A percentile compares a stretch with the other conserved stretches of the same genome.
Conservation (phyloP, 2,888 invertebrate genomes). For the Hypomecis punctinalis region DNA sequence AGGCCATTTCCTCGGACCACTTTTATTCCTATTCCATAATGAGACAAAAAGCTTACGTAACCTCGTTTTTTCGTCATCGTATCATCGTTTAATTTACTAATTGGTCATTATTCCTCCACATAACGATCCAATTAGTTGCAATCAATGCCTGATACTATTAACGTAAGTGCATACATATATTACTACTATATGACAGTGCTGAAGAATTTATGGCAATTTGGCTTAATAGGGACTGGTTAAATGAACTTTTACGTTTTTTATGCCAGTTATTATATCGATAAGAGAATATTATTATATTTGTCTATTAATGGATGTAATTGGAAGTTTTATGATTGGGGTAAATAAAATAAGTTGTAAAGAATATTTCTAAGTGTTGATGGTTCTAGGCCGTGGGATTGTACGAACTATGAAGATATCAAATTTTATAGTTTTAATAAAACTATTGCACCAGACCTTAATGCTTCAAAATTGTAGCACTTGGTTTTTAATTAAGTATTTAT, state of each 20-base stretch:
- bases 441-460: background rate
- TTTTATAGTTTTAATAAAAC: background rate
- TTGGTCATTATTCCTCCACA: conserved; percentile 76
- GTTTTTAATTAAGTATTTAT: no score
- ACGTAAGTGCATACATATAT: conserved; percentile 65
- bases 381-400: conserved; percentile 33
- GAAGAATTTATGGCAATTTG: conserved; percentile 60
- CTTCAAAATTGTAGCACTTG: no score
- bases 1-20: conserved; percentile 41
- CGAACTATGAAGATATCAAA: background rate
- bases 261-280: conserved; percentile 57
- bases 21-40: conserved; percentile 49
- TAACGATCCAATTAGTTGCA: conserved; percentile 79
- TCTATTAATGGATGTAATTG: conserved; percentile 47
- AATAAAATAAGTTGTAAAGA: conserved; percentile 39
- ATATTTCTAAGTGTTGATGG: conserved; percentile 30
- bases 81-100: conserved; percentile 74
- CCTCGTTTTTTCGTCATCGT: conserved; percentile 59
- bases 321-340: conserved; percentile 37
- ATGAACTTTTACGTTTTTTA: conserved; percentile 53
- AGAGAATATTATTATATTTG: conserved; percentile 53
- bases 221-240: conserved; percentile 56
- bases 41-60: conserved; percentile 57
- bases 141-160: conserved; percentile 76
- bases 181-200: conserved; percentile 62